Evolutionary conservation across 2,797 vertebrate genomes (phyloP), one percentile per base, ranked within the genome.

Genomic region (Borostomias antarcticus): DNA sequence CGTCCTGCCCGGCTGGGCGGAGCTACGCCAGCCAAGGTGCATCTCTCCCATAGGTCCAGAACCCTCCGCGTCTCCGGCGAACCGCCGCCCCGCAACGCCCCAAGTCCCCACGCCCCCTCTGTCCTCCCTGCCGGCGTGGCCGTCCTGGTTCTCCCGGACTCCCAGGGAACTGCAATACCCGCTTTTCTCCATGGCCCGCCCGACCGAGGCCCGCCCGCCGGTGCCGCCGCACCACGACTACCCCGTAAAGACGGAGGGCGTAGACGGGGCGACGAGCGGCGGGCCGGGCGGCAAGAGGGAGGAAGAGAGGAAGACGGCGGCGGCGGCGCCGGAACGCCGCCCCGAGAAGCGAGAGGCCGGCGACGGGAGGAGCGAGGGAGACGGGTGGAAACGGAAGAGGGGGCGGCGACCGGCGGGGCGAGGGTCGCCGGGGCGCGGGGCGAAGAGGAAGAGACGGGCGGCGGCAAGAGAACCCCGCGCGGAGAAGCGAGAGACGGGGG

Each of bases 41-140:
- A 85, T 91, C 23, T 92, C 91, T 62, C 90, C 90, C 1, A 73
- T 91, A 61, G 5, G 70, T 28, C 32, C 50, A 0, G 29, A 43
- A 35, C 17, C 8, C 37, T n/a, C 32, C 25, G 21, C 52, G 15
- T 47, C 54, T 2, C 3, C n/a, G 2, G 23, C 32, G 57, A 62
- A 45, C 40, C 26, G 29, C 53, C 25, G 43, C 47, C 30, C 57
- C 1, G 1, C 1, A 0, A 57, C 50, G 28, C 56, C 50, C 26
- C 4, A 17, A n/a, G 33, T 23, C 0, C n/a, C 28, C 2, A 10
- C 26, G 43, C 8, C 15, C 17, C 71, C 63, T 32, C 67, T 45
- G 30, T n/a, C 73, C 1, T 32, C 28, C 21, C n/a, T 26, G 7
- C n/a, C n/a, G n/a, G 59, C 13, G 0, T 5, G 29, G 25, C 73